Evolutionary conservation across 2,888 invertebrate species (phyloP), one percentile per base, ranked within the genome.

Genomic region (Hirtodrosophila duncani): DNA sequence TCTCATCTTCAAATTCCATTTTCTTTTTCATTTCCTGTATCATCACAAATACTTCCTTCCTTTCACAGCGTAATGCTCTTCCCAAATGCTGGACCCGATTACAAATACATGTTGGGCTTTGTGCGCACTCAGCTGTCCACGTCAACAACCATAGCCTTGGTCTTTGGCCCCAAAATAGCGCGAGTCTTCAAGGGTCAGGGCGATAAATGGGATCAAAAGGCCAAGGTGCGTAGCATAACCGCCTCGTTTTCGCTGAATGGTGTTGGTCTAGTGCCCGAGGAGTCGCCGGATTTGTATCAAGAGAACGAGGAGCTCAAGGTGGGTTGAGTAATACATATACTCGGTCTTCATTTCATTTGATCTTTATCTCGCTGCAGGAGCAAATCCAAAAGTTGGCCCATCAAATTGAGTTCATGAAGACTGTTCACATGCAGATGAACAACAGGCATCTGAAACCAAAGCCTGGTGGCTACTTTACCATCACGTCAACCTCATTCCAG

Each of bases 321-420:
- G 85, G 67, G 43, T 21, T 1, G 0, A 1, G 1, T 3, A 3
- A 0, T 5, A 11, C 8, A 1, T 3, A 5, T 3, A 4, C 0
- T 5, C n/a, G n/a, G n/a, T n/a, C n/a, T n/a, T n/a, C 1, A n/a
- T 29, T 17, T 13, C 8, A 7, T 17, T 8, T 24, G 17, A 7
- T 1, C 6, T 10, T n/a, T 26, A 1, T 1, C 1, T 6, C 2
- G 10, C 3, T 2, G 8, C 21, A 95, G 94, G 96, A 96, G 84
- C 95, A 96, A 88, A 92, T 96, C 20, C 96, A 96, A 81, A 96
- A 95, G 84, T 88, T 96, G 62, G 96, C 96, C 0, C 94, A 94
- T 14, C 95, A 96, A 87, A 95, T 96, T 69, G 96, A 96, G 86
- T 94, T 94, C 87, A 95, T 96, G 94, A 95, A 95, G 88, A 95